Evolutionary conservation across 2,888 invertebrate genomes (phyloP), one percentile per base, ranked within the genome.

Genomic region (Scaptodrosophila latifasciaeformis): DNA sequence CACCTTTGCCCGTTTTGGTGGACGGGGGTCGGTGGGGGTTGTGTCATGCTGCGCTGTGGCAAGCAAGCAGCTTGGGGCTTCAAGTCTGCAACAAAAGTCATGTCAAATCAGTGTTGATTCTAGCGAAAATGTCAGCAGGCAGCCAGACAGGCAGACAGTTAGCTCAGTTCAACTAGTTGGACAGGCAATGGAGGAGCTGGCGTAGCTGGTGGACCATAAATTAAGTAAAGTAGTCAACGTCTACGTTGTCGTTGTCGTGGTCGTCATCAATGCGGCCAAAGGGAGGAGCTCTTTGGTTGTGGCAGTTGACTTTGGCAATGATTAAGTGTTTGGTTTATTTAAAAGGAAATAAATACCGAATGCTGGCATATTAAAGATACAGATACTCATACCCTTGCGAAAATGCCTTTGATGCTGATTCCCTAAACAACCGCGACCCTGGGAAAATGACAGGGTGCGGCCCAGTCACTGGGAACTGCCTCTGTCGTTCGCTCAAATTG

Each of bases 91-190:
- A 70, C 78, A 69, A 75, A 74, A 74, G 74, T 74, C 78, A 71
- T 75, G 75, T 75, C 75, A 78, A 78, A 74, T 78, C 74, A 78
- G 75, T 78, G 78, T 69, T 75, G 78, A 74, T 74, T 77, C 78
- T 70, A 67, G 78, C 75, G 74, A 74, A 74, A 74, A 78, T 77
- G 75, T 74, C 71, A 77, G 78, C 74, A 67, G 75, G 75, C 65
- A 66, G 62, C 57, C 67, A 67, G 64, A 21, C 37, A 21, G 15
- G 31, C 7, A 44, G 52, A 46, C 39, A 42, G 24, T 12, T 24
- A n/a, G 24, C 3, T 7, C 24, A n/a, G n/a, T n/a, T n/a, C n/a
- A n/a, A n/a, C n/a, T n/a, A n/a, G n/a, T n/a, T n/a, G n/a, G 24
- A 24, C 24, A 3, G 24, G 24, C 24, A 53, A 47, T 12, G 13